Base-by-base conservation (phyloP, 2,113 vertebrate species). In the Phyllostomus hastatus region DNA sequence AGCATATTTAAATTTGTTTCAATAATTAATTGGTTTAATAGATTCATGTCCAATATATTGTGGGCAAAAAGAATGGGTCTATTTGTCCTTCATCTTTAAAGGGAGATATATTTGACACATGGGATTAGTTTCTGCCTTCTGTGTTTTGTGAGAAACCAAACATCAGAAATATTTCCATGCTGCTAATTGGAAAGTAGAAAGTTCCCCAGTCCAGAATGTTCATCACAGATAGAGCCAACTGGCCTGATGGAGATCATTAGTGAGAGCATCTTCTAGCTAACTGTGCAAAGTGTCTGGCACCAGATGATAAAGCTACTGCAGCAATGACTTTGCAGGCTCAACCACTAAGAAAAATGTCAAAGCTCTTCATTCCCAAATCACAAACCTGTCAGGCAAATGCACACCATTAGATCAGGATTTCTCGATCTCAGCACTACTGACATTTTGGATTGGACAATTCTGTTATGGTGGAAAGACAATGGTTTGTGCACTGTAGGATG, bases 31-130 rank as follows among this genome's bases (percentile, higher is more conserved):
- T 79, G 52, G 2, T 20, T 70, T 87, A 64, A 93, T 48, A 89
- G 43, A 59, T 93, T 48, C 38, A 76, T 81, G 31, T 46, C 1
- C 20, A 61, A 8, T 86, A 57, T 52, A 72, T 31, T 46, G n/a
- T 79, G 31, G 31, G 10, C 3, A 28, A 69, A 81, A 90, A 43
- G 10, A 83, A 88, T 78, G 41, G 3, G 1, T 69, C 22, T 67
- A 41, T 86, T 93, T 83, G 78, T n/a, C 31, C 43, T 92, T 91
- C 80, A 66, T 64, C 22, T 96, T 48, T 70, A 90, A 79, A 90
- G 17, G 19, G 10, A 57, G 79, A 83, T 41, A 20, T 8, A 70
- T 69, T 12, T 43, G 75, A 89, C 48, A 69, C 83, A 43, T 31
- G 38, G 33, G 81, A 87, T 97, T 85, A 1, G 7, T 83, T 46